Percentiles rank a stretch among this genome's conserved stretches.
Evolutionary conservation across 2,797 vertebrate genomes (phyloP).

Genomic region (Hybognathus amarus): DNA sequence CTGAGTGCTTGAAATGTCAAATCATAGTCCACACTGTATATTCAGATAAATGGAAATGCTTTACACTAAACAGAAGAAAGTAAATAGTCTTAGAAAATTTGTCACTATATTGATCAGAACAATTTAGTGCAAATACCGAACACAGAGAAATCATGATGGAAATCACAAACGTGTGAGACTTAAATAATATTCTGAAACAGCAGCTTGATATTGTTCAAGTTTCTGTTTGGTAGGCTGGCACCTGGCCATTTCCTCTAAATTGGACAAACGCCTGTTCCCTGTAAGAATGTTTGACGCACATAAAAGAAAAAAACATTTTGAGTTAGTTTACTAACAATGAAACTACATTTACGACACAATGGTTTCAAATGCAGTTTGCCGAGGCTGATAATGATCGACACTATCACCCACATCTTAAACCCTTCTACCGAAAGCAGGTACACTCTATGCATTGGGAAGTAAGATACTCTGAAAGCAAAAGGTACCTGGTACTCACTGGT

Average conservation of each 20-base stretch:
- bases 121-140: neutral
- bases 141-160: neutral
- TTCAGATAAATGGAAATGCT: neutral
- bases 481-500: neutral
- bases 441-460: neutral
- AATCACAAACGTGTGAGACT: neutral
- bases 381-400: constrained; percentile 7
- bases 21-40: neutral
- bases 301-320: neutral
- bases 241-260: constrained; percentile 19
- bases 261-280: neutral
- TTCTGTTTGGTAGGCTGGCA: constrained; percentile 31
- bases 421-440: neutral
- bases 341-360: constrained; percentile 38
- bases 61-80: neutral
- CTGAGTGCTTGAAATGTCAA: neutral
- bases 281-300: neutral
- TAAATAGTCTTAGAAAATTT: neutral
- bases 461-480: neutral
- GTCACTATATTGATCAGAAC: neutral
- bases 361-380: constrained; percentile 10
- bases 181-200: neutral
- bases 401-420: neutral
- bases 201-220: neutral
- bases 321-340: constrained; percentile 52